Base-by-base conservation (phyloP, 2,888 invertebrate genomes). In the Cistogaster globosa region DNA sequence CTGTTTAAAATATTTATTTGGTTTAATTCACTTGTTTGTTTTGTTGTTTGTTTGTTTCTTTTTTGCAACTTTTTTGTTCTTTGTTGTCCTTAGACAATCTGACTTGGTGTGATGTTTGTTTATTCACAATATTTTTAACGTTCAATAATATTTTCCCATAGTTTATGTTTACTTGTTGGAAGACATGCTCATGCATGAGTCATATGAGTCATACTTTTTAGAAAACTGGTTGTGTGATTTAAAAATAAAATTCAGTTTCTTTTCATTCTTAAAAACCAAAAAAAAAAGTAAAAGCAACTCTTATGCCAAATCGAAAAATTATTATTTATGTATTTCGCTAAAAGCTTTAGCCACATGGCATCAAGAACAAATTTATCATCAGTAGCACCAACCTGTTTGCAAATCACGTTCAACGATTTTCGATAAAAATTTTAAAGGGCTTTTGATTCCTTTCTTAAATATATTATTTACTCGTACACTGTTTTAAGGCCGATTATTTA, bases 61-160 rank as follows among this genome's bases (percentile, higher is more conserved):
- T 65, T 65, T 76, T 26, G 26, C 26, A 26, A 26, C 4, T 26
- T 26, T 26, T 26, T 26, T 26, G 4, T 65, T 16, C 14, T 65
- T 69, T 36, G 75, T 55, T 58, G 65, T 80, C 65, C 71, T 58
- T 57, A 72, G 36, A 65, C 68, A 45, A 22, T 62, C 36, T 51
- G n/a, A 36, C 69, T 72, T 76, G 71, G 76, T 71, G 76, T 81
- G 74, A 55, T 67, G 67, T n/a, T 20, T 18, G 57, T 62, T 42
- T 81, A 85, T 69, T 79, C 75, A 71, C 48, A 78, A 60, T 78
- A 74, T 82, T 78, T 71, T 63, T 20, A 38, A 16, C 4, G 26
- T 48, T 42, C 82, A 71, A 51, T 16, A 45, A 53, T 63, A 67
- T 79, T 53, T 85, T 85, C 85, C 79, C 82, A 85, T 60, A 71